Percentiles rank a stretch among this genome's conserved stretches.
Conservation (phyloP, 2,888 invertebrate species). For the Ochropacha duplaris region DNA sequence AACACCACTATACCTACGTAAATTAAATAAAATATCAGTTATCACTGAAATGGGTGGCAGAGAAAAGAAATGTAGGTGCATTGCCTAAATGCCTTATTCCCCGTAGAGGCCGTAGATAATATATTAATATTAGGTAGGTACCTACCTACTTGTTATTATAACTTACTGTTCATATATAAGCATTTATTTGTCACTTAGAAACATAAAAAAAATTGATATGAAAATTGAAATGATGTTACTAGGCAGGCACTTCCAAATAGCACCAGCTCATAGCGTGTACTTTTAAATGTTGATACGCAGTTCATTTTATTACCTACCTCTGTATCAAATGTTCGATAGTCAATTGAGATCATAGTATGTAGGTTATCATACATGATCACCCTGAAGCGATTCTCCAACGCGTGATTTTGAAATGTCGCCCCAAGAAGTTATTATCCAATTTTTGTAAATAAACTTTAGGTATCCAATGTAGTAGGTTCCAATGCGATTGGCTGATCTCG, state of each 20-base stretch:
- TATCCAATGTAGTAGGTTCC: background rate
- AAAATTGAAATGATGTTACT: no score
- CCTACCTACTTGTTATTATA: no score
- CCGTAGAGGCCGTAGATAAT: no score
- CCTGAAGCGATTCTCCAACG: slow-evolving; percentile 17
- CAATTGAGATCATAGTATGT: slow-evolving; percentile 4
- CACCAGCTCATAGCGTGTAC: background rate
- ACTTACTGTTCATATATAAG: no score
- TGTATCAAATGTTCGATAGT: background rate
- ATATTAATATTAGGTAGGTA: no score
- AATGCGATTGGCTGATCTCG: no score
- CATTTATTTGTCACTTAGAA: no score
- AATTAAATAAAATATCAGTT: background rate
- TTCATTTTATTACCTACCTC: background rate
- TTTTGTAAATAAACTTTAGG: slow-evolving; percentile 6
- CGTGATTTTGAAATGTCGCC: slow-evolving; percentile 12
- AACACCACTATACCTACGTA: background rate
- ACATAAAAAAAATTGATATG: no score
- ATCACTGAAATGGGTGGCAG: no score
- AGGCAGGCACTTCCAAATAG: background rate
- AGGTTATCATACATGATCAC: slow-evolving; percentile 24
- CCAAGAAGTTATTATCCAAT: slow-evolving; percentile 23
- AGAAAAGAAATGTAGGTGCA: no score
- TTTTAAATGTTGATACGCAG: background rate
- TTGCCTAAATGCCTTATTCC: no score